A percentile compares a stretch with the other conserved stretches of the same genome.
These are phyloP conservation scores for Pantherophis vulpinus DNA, from an alignment of 2,797 vertebrate species.

Conservation along the genomic window DNA sequence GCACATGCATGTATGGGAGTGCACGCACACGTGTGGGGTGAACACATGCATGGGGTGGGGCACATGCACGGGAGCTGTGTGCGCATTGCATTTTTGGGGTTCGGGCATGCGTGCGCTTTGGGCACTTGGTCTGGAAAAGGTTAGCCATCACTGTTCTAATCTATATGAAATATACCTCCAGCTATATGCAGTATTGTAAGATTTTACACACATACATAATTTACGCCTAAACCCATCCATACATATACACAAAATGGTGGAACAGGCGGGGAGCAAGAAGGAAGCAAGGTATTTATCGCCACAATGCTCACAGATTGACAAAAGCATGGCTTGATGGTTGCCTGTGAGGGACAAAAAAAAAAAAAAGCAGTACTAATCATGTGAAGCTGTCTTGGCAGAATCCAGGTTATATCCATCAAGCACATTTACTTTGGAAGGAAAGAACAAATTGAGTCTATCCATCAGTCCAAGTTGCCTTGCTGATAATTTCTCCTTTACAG, in stretches of 20 bases:
- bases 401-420: slow-evolving; percentile 23
- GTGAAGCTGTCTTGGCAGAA: not conserved
- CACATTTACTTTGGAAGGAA: slow-evolving; percentile 13
- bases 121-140: too few species aligned
- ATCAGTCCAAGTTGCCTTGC: not conserved
- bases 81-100: too few species aligned
- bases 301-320: not conserved
- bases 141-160: not conserved
- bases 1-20: too few species aligned
- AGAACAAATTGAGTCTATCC: slow-evolving; percentile 15
- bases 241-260: not conserved
- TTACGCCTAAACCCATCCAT: not conserved
- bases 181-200: not conserved
- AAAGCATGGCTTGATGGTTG: not conserved
- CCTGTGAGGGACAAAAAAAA: not conserved
- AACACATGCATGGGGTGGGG: too few species aligned
- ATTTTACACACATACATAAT: not conserved
- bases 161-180: not conserved
- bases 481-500: not conserved
- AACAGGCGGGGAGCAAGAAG: not conserved
- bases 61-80: too few species aligned
- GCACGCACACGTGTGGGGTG: too few species aligned
- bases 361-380: not conserved
- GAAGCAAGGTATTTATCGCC: not conserved
- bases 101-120: too few species aligned